Conservation (phyloP, 2,113 vertebrate species). For the Morone chrysops region DNA sequence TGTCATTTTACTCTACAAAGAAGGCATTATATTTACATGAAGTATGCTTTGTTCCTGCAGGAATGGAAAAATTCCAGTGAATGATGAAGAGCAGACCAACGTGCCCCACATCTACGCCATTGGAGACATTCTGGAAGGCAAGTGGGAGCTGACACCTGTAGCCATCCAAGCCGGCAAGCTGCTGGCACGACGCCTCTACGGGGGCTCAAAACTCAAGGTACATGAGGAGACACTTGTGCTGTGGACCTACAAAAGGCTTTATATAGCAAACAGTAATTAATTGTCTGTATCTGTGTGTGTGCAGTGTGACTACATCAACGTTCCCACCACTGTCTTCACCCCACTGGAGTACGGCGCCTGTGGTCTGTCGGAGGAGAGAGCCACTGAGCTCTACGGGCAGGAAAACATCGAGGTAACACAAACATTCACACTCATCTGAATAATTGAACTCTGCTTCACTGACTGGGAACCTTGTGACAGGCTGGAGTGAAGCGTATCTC, state of each 20-base stretch:
- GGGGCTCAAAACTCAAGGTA: conserved; percentile 87
- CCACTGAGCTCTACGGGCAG: conserved; percentile 84
- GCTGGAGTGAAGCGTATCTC: not conserved
- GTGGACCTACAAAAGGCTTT: not conserved
- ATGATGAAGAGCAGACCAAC: conserved; percentile 93
- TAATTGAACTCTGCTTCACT: not conserved
- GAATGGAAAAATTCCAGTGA: conserved; percentile 93
- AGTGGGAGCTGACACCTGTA: conserved; percentile 94
- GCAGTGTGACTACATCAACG: conserved; percentile 95
- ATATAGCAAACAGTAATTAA: not conserved
- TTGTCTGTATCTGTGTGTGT: conserved; percentile 49
- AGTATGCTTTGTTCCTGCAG: conserved; percentile 67
- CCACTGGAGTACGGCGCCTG: conserved; percentile 96
- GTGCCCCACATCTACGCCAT: conserved; percentile 93
- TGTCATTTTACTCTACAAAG: not conserved
- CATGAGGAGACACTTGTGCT: not conserved
- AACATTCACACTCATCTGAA: conserved; percentile 1
- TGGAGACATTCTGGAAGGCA: conserved; percentile 94
- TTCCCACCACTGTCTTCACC: conserved; percentile 96
- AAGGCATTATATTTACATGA: fast-evolving
- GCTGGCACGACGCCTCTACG: conserved; percentile 92
- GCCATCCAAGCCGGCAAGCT: conserved; percentile 95
- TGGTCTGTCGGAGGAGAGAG: conserved; percentile 92
- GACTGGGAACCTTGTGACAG: not conserved
- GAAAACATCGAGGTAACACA: conserved; percentile 89